Conservation (phyloP, 2,797 vertebrate genomes). For the Tiaroga cobitis region DNA sequence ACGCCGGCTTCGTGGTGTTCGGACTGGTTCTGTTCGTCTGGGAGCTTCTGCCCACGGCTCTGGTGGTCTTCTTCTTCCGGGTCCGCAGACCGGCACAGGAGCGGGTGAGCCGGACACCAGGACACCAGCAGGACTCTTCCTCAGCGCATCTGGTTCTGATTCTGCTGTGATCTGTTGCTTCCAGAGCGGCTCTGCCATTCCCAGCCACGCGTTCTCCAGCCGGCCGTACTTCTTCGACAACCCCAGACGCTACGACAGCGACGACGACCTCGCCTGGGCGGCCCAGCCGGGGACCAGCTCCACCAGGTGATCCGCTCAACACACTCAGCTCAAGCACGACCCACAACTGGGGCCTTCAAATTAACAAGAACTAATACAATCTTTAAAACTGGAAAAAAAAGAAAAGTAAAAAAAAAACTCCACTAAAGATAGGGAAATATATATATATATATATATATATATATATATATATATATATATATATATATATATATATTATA, state of each 20-base stretch:
- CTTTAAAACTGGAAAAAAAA: too few relatives aligned
- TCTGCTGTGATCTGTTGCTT: constrained; percentile 11
- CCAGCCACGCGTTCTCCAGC: constrained; percentile 88
- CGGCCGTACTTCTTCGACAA: constrained; percentile 97
- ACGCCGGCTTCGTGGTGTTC: constrained; percentile 90
- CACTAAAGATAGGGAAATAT: too few relatives aligned
- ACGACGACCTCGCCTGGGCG: constrained; percentile 93
- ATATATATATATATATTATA: too few relatives aligned
- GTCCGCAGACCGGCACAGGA: constrained; percentile 88
- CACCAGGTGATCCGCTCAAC: constrained; percentile 78
- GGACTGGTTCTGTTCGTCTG: constrained; percentile 93
- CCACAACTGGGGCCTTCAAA: not conserved
- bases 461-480: too few relatives aligned
- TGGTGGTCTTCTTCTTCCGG: constrained; percentile 95
- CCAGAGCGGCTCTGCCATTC: constrained; percentile 82
- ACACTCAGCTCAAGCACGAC: not conserved
- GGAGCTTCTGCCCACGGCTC: constrained; percentile 93
- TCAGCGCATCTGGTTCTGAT: not conserved
- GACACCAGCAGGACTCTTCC: not conserved
- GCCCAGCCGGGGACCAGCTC: constrained; percentile 89
- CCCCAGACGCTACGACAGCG: constrained; percentile 94
- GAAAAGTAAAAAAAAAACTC: too few relatives aligned
- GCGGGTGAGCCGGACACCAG: constrained; percentile 71
- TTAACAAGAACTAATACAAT: too few relatives aligned
- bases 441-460: too few relatives aligned